Percentiles rank a stretch among this genome's conserved stretches.
These are phyloP conservation scores for Genyomyrus donnyi DNA, from an alignment of 2,113 vertebrate genomes.

Conservation along the genomic window DNA sequence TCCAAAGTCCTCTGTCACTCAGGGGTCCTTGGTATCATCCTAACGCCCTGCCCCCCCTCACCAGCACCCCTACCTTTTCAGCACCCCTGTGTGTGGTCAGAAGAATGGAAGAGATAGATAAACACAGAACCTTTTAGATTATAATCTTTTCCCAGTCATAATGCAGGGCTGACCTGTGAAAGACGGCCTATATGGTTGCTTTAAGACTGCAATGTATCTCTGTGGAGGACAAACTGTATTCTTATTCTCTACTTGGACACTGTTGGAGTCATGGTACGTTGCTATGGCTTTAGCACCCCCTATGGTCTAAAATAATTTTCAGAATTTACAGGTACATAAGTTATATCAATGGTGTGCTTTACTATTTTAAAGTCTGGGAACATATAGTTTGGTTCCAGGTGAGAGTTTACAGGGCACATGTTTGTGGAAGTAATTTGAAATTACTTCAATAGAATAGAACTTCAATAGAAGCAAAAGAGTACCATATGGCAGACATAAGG, in stretches of 20 bases:
- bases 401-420: background rate
- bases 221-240: background rate
- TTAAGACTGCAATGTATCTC: background rate
- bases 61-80: background rate
- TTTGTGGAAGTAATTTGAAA: background rate
- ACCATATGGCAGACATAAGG: background rate
- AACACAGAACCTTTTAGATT: background rate
- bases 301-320: slow-evolving; percentile 33
- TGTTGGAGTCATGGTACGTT: background rate
- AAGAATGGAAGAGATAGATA: background rate
- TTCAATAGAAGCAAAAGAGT: background rate
- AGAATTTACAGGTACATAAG: background rate
- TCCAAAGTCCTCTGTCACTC: background rate
- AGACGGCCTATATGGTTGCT: background rate
- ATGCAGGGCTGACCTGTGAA: background rate
- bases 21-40: background rate
- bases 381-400: background rate
- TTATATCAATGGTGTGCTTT: background rate
- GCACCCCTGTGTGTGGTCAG: background rate
- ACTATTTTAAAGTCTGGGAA: background rate
- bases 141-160: background rate
- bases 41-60: background rate
- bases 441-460: background rate
- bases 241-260: background rate
- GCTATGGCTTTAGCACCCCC: slow-evolving; percentile 45